Conservation (phyloP, 2,113 vertebrate species). For the Campylomormyrus tamandua region DNA sequence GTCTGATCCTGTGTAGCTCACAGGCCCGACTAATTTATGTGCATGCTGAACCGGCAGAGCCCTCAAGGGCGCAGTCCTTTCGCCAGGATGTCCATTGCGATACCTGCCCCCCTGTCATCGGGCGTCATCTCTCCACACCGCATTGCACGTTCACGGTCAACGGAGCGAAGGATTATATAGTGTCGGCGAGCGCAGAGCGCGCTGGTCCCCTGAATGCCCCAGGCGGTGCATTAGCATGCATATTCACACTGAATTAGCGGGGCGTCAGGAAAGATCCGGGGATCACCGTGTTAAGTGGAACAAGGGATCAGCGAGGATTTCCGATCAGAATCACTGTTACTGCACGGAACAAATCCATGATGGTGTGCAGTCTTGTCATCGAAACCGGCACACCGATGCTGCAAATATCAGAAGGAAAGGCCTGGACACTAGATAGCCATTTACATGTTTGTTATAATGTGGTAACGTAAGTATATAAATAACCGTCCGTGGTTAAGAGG, state of each 20-base stretch:
- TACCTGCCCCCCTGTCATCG: background rate
- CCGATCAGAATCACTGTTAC: background rate
- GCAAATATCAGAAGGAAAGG: background rate
- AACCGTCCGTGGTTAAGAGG: background rate
- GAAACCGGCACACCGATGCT: background rate
- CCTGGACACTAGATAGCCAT: background rate
- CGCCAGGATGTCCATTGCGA: background rate
- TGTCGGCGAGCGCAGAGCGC: background rate
- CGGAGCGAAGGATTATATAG: background rate
- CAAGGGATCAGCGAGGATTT: background rate
- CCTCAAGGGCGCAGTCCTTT: background rate
- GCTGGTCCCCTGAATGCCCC: background rate
- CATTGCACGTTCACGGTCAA: background rate
- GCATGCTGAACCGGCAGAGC: background rate
- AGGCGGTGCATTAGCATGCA: background rate
- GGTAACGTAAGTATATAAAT: slow-evolving; percentile 1
- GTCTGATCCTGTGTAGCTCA: background rate
- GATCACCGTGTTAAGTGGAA: slow-evolving; percentile 25
- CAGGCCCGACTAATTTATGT: background rate
- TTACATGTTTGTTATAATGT: background rate
- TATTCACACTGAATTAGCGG: background rate
- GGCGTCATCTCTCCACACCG: background rate
- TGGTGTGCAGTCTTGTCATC: background rate
- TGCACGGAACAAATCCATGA: background rate
- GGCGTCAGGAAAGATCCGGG: background rate